Conservation (phyloP, 2,888 invertebrate species). For the Fragum whitleyi region DNA sequence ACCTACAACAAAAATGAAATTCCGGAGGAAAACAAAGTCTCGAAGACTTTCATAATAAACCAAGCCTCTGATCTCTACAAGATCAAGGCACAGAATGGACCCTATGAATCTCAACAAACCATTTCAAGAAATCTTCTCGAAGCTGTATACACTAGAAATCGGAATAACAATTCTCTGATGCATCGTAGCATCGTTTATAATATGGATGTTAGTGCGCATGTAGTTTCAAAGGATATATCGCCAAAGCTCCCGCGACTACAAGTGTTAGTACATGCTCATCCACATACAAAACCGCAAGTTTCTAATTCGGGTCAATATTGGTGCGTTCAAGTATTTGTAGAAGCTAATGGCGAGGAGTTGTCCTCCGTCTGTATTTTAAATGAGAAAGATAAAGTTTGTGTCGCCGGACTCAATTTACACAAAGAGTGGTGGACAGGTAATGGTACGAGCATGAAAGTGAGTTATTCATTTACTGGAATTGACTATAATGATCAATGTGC, state of each 20-base stretch:
- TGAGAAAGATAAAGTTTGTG: conserved; percentile 94
- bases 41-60: conserved; percentile 95
- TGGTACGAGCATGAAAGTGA: conserved; percentile 89
- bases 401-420: conserved; percentile 94
- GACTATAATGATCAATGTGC: conserved; percentile 81
- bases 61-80: conserved; percentile 96
- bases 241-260: conserved; percentile 96
- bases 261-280: conserved; percentile 93
- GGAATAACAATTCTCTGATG: conserved; percentile 56
- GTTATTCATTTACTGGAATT: conserved; percentile 91
- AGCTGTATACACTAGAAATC: conserved; percentile 50
- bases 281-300: conserved; percentile 44
- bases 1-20: conserved; percentile 85
- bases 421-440: conserved; percentile 92
- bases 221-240: conserved; percentile 94
- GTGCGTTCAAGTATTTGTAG: conserved; percentile 83
- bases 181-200: conserved; percentile 75
- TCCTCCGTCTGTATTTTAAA: conserved; percentile 97
- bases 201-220: conserved; percentile 96
- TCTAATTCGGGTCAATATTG: conserved; percentile 58
- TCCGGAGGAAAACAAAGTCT: conserved; percentile 86
- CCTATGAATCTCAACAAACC: conserved; percentile 97
- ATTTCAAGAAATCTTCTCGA: conserved; percentile 63
- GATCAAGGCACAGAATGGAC: conserved; percentile 96
- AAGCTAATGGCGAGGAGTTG: conserved; percentile 87